Conservation (phyloP, 2,797 vertebrate genomes). For the Tachyglossus aculeatus region DNA sequence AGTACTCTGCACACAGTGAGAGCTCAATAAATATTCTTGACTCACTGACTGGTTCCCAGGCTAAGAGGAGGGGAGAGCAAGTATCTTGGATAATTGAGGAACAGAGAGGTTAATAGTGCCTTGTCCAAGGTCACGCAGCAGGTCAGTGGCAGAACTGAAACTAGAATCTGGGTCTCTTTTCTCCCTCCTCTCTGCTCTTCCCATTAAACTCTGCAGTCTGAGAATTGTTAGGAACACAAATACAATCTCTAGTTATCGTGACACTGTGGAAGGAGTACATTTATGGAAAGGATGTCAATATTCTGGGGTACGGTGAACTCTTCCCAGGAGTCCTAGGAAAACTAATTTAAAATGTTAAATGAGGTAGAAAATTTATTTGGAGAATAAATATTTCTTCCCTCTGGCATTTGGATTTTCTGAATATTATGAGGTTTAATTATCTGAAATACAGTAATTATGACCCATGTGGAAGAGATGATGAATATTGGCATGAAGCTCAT, state of each 20-base stretch:
- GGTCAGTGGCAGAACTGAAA: too few relatives aligned
- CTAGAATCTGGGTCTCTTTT: too few relatives aligned
- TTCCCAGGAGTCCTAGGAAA: constrained; percentile 1
- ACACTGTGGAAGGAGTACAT: background rate
- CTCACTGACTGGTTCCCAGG: too few relatives aligned
- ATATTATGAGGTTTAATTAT: constrained; percentile 46
- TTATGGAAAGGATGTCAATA: background rate
- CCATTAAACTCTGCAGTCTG: too few relatives aligned
- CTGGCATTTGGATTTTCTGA: constrained; percentile 42
- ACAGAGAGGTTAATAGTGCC: too few relatives aligned
- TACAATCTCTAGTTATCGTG: background rate
- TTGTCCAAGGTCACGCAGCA: too few relatives aligned
- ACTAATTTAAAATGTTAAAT: constrained; percentile 20
- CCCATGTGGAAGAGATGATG: constrained; percentile 22
- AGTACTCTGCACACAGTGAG: too few relatives aligned
- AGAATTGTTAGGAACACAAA: background rate
- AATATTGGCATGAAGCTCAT: constrained; percentile 35
- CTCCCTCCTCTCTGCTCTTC: too few relatives aligned
- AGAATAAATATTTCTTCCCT: constrained; percentile 29
- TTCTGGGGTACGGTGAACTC: background rate
- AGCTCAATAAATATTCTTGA: too few relatives aligned
- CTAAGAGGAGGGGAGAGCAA: too few relatives aligned
- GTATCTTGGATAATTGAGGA: too few relatives aligned
- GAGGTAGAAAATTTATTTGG: background rate
- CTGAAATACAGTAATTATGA: constrained; percentile 33